Conservation (phyloP, 2,888 invertebrate species). For the Eristalis arbustorum region DNA sequence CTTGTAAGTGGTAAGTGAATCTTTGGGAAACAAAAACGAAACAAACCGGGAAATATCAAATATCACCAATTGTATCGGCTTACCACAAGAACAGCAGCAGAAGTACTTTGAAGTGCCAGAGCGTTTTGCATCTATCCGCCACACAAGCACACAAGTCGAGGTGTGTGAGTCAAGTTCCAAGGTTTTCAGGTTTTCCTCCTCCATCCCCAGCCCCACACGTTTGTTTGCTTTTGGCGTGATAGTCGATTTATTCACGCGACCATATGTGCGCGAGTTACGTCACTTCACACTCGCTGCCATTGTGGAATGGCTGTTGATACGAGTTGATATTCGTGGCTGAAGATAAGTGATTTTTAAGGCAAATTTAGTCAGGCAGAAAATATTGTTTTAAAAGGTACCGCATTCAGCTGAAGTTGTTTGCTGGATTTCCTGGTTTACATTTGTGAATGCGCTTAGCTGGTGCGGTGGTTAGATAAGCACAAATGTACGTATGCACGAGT, state of each 20-base stretch:
- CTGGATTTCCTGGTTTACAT: not conserved
- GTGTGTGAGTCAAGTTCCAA: slow-evolving; percentile 35
- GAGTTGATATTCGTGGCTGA: not conserved
- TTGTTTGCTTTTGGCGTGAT: slow-evolving; percentile 24
- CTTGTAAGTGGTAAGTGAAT: not conserved
- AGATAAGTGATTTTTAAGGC: not conserved
- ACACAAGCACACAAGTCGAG: not conserved
- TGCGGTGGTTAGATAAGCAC: not conserved
- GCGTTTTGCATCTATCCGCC: not conserved
- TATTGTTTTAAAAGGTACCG: not conserved
- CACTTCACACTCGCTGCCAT: slow-evolving; percentile 25
- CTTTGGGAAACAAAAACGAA: not conserved
- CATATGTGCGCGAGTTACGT: slow-evolving; percentile 61
- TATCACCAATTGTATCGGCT: not conserved
- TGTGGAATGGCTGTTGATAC: slow-evolving; percentile 24
- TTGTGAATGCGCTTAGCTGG: not conserved
- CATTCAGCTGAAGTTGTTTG: not conserved
- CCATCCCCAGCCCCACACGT: slow-evolving; percentile 36
- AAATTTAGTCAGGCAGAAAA: not conserved
- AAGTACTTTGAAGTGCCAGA: not conserved
- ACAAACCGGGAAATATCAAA: not conserved
- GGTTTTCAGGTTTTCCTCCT: slow-evolving; percentile 56
- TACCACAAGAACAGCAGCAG: not conserved
- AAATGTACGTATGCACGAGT: not conserved
- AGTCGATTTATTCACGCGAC: slow-evolving; percentile 52